Evolutionary conservation across 2,797 vertebrate species (phyloP).

Genomic region (Syngnathus acus): DNA sequence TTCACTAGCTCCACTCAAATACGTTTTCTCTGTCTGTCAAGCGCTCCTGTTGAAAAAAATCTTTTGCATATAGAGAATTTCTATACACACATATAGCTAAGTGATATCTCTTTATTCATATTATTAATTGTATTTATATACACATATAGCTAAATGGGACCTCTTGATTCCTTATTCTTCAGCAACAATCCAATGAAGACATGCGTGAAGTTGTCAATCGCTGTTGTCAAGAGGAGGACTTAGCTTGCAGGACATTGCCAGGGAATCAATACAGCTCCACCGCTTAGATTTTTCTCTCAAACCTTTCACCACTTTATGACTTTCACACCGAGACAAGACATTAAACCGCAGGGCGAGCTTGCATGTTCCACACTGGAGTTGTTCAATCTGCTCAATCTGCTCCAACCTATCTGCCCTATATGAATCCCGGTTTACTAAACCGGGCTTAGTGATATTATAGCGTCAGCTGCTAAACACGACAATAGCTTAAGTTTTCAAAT

Average conservation of each 20-base stretch:
- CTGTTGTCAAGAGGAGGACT: constrained; percentile 42
- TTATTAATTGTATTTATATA: no score
- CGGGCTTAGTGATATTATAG: constrained; percentile 6
- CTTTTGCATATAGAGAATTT: no score
- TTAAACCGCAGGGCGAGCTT: constrained; percentile 1
- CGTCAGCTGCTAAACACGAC: neutral
- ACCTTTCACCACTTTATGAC: constrained; percentile 21
- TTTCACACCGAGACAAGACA: constrained; percentile 1
- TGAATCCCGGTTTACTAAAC: neutral
- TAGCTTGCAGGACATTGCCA: constrained; percentile 25
- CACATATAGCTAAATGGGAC: no score
- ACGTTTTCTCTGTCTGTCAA: no score
- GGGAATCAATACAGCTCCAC: constrained; percentile 43
- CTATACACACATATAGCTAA: no score
- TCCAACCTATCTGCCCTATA: neutral
- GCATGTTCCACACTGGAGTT: neutral
- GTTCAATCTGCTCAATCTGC: constrained; percentile 4
- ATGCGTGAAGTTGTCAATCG: constrained; percentile 35
- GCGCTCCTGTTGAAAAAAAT: no score
- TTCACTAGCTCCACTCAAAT: neutral
- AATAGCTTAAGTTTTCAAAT: constrained; percentile 4
- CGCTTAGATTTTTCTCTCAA: constrained; percentile 21
- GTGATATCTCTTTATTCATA: no score
- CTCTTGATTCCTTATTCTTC: neutral
- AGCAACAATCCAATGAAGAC: constrained; percentile 9